A percentile compares a stretch with the other conserved stretches of the same genome.
Conservation (phyloP, 2,113 vertebrate genomes). For the Myocastor coypus region DNA sequence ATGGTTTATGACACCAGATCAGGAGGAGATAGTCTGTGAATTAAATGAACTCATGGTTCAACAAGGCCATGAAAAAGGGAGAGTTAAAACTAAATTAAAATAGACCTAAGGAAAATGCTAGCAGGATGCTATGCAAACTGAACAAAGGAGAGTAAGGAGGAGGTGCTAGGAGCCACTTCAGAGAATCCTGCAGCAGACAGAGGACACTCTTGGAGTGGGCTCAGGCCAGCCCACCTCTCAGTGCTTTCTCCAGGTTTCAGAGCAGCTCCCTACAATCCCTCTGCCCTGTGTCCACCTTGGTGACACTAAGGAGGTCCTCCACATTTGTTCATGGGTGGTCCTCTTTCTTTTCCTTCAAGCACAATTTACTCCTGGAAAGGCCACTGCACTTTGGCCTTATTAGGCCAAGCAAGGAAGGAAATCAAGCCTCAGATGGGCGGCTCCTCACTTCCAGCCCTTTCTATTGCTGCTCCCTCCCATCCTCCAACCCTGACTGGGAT, state of each 20-base stretch:
- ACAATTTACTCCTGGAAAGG: not conserved
- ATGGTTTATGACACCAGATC: not conserved
- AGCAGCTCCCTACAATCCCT: not conserved
- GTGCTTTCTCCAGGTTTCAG: not conserved
- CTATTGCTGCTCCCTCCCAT: too few relatives aligned
- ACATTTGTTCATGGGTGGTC: not conserved
- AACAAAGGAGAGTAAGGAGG: not conserved
- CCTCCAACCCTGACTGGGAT: not conserved
- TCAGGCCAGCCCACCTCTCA: not conserved
- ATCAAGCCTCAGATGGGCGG: not conserved
- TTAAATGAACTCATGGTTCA: not conserved
- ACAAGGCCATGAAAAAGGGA: not conserved
- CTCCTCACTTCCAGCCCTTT: not conserved
- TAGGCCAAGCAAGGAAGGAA: not conserved
- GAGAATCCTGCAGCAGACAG: not conserved
- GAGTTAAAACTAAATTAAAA: slow-evolving; percentile 15
- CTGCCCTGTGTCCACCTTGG: not conserved
- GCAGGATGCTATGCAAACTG: not conserved
- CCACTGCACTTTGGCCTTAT: fast-evolving
- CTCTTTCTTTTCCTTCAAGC: not conserved
- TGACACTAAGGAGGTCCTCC: not conserved
- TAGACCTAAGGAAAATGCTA: not conserved
- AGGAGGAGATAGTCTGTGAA: not conserved
- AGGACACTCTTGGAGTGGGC: not conserved
- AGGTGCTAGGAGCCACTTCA: not conserved